Conservation (phyloP, 2,797 vertebrate genomes). For the Tapirus indicus region DNA sequence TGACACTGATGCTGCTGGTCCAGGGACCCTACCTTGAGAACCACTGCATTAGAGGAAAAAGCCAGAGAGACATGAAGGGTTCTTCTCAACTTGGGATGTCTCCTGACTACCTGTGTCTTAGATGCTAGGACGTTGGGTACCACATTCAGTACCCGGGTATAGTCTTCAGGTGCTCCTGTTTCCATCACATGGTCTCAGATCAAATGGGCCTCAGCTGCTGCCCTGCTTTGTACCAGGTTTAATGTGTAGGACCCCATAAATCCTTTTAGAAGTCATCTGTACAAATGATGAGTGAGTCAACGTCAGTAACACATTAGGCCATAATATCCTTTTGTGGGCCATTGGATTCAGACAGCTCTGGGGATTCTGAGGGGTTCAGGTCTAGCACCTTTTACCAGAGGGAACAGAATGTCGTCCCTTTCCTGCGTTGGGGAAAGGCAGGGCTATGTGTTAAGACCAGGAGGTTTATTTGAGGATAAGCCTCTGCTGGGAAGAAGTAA, state of each 20-base stretch:
- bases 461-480: constrained; percentile 70
- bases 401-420: background rate
- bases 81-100: background rate
- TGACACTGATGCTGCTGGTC: background rate
- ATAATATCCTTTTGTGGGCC: background rate
- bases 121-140: background rate
- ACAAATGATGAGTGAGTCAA: background rate
- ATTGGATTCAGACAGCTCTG: background rate
- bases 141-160: background rate
- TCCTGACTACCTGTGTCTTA: background rate
- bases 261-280: constrained; percentile 4
- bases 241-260: background rate
- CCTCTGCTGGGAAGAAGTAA: constrained; percentile 65
- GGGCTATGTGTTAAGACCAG: background rate
- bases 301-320: background rate
- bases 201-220: background rate
- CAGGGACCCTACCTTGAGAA: background rate
- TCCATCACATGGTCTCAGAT: background rate
- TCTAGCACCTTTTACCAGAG: background rate
- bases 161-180: background rate
- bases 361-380: background rate
- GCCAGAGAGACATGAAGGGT: background rate
- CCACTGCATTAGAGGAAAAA: background rate
- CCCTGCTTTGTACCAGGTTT: background rate
- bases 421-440: background rate